phyloP scores from a whole-genome alignment of 2,797 vertebrate species.

The Poecile montanus region DNA sequence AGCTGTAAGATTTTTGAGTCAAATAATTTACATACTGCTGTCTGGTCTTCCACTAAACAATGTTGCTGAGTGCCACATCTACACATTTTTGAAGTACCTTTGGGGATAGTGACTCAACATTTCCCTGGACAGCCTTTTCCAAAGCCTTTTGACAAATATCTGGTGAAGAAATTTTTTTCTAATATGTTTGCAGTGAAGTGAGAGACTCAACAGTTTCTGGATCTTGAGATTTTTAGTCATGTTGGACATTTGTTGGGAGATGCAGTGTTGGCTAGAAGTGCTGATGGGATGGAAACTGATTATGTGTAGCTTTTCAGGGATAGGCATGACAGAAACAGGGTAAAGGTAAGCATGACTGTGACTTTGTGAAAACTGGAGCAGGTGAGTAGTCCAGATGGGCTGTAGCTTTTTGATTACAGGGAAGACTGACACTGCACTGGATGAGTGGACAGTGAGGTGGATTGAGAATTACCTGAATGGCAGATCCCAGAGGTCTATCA shows the following conservation, averaged over 20 bases:
- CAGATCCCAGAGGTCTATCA: background rate
- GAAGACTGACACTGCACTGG: background rate
- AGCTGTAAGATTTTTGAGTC: background rate
- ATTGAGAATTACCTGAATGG: background rate
- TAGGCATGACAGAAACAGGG: background rate
- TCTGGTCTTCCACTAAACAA: background rate
- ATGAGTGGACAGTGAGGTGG: background rate
- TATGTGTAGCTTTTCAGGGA: background rate
- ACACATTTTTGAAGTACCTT: background rate
- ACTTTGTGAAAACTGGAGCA: background rate
- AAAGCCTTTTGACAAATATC: background rate
- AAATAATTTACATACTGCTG: background rate
- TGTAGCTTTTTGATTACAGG: background rate
- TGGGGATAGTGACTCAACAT: background rate
- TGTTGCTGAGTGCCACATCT: background rate
- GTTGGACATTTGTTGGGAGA: background rate
- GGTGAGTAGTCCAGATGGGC: rapidly evolving
- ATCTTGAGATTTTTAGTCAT: background rate
- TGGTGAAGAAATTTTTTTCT: background rate
- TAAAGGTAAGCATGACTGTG: background rate
- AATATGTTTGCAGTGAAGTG: background rate
- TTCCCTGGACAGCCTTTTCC: background rate
- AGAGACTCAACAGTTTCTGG: background rate
- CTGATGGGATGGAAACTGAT: background rate
- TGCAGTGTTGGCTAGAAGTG: background rate